Conservation (phyloP, 2,113 vertebrate genomes). For the Columbina picui region DNA sequence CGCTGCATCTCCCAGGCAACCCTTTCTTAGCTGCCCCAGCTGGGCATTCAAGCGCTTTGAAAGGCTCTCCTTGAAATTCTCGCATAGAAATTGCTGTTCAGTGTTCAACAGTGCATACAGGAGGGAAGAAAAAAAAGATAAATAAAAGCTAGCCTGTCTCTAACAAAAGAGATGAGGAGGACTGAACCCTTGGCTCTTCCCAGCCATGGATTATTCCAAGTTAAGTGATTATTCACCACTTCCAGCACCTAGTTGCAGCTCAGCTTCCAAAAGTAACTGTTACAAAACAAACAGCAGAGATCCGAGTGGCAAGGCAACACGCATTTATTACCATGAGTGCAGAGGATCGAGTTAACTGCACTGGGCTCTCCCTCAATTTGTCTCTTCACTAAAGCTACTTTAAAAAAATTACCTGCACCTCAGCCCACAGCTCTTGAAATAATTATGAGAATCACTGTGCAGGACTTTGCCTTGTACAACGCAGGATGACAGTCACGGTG, state of each 20-base stretch:
- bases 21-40: not conserved
- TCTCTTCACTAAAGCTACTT: not conserved
- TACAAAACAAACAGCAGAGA: not conserved
- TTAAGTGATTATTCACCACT: not conserved
- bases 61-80: conserved; percentile 34
- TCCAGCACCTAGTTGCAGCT: not conserved
- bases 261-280: not conserved
- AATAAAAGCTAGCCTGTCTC: not conserved
- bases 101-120: not conserved
- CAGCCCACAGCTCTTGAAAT: rapidly evolving
- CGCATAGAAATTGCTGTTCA: conserved; percentile 38
- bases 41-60: not conserved
- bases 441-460: rapidly evolving
- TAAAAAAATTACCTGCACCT: no score
- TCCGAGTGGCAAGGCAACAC: not conserved
- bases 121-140: not conserved
- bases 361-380: rapidly evolving
- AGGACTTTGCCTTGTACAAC: not conserved
- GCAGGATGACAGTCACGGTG: not conserved
- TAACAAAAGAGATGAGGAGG: not conserved
- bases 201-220: not conserved
- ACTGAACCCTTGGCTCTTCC: not conserved
- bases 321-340: not conserved
- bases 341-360: not conserved
- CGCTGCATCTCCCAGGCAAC: conserved; percentile 45